Percentiles rank a stretch among this genome's conserved stretches.
phyloP scores from a whole-genome alignment of 2,113 vertebrate species.

The Ondatra zibethicus region DNA sequence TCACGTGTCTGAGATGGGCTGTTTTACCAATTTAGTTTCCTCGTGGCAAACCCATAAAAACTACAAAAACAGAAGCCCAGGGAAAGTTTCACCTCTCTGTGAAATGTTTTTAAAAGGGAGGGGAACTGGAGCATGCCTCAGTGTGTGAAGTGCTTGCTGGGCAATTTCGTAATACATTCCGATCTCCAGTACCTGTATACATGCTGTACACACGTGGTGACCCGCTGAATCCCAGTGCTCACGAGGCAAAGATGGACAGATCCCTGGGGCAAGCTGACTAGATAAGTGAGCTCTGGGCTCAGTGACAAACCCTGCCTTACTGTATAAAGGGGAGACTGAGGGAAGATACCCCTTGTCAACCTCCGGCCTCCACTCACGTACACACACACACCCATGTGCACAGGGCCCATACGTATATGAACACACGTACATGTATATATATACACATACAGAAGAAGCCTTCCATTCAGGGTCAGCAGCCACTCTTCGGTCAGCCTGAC shows the following conservation, averaged over 20 bases:
- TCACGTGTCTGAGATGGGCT: background rate
- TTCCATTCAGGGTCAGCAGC: background rate
- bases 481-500: constrained; percentile 19
- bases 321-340: background rate
- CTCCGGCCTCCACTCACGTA: background rate
- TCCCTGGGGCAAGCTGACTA: background rate
- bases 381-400: background rate
- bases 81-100: background rate
- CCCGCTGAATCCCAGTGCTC: background rate
- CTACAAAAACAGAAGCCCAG: constrained; percentile 42
- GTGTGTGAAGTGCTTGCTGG: background rate
- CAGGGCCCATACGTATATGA: background rate
- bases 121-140: background rate
- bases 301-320: background rate
- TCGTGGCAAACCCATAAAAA: constrained; percentile 36
- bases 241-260: background rate
- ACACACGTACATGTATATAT: background rate
- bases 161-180: background rate
- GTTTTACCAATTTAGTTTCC: constrained; percentile 52
- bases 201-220: background rate
- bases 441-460: background rate
- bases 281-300: background rate
- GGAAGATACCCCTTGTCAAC: background rate
- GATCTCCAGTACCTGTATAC: background rate
- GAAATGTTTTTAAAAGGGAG: background rate